phyloP scores from a whole-genome alignment of 2,888 invertebrate species.

The Pyrochroa serraticornis region DNA sequence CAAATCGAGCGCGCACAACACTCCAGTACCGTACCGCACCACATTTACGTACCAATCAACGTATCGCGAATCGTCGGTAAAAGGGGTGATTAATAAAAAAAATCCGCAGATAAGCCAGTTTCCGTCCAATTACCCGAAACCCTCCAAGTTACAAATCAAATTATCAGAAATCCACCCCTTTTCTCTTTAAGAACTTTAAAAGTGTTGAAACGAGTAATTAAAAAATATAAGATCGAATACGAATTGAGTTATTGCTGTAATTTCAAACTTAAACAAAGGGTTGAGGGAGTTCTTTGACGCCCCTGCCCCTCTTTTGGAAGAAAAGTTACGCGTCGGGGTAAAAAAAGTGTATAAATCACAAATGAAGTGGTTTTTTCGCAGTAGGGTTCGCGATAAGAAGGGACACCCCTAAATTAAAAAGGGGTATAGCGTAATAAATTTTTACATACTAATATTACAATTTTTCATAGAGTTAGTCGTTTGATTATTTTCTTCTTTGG shows the following conservation, averaged over 20 bases:
- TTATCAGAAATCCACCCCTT: constrained; percentile 48
- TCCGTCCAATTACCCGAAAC: constrained; percentile 43
- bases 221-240: constrained; percentile 59
- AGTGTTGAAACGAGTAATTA: constrained; percentile 57
- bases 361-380: constrained; percentile 47
- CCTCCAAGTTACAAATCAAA: constrained; percentile 50
- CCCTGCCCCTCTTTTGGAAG: constrained; percentile 30
- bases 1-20: no score
- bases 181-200: constrained; percentile 40
- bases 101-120: constrained; percentile 43
- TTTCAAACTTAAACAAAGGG: constrained; percentile 57
- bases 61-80: not conserved
- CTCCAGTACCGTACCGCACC: not conserved
- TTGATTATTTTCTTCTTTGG: not conserved
- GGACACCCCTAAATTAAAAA: constrained; percentile 33
- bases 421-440: constrained; percentile 48
- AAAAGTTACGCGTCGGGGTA: constrained; percentile 34
- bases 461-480: no score
- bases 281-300: constrained; percentile 38
- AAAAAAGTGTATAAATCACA: constrained; percentile 51
- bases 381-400: constrained; percentile 33
- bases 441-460: constrained; percentile 48
- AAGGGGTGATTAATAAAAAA: constrained; percentile 28
- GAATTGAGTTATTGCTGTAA: constrained; percentile 59
- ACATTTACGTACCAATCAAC: not conserved